Conservation (phyloP, 1,140 invertebrate genomes). For the Atopsyche davidsoni region DNA sequence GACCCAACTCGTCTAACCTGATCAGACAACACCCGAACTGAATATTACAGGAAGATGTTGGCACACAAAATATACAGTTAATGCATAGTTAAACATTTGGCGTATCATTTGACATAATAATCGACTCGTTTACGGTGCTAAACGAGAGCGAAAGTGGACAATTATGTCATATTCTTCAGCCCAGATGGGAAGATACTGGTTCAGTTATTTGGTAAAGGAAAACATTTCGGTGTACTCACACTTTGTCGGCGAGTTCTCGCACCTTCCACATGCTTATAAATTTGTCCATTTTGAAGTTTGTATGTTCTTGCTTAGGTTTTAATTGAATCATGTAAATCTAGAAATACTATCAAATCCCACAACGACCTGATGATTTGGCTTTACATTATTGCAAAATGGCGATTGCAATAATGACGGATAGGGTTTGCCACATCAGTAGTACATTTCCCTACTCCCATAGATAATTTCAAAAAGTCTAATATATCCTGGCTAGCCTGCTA, state of each 20-base stretch:
- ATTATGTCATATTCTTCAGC: constrained; percentile 28
- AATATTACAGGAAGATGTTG: too few relatives aligned
- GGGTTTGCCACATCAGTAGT: too few relatives aligned
- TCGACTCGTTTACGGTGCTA: constrained; percentile 10
- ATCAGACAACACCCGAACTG: too few relatives aligned
- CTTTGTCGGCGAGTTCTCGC: constrained; percentile 88
- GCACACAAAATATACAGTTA: too few relatives aligned
- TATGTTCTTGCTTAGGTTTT: constrained; percentile 11
- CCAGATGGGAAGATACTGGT: constrained; percentile 39
- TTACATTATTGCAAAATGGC: constrained; percentile 52
- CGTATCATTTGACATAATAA: too few relatives aligned
- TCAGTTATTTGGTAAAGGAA: constrained; percentile 26
- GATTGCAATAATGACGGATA: constrained; percentile 28
- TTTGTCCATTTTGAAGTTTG: constrained; percentile 50
- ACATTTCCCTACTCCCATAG: too few relatives aligned
- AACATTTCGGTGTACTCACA: constrained; percentile 67
- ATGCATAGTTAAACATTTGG: too few relatives aligned
- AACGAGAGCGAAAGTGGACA: constrained; percentile 24
- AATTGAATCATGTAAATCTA: constrained; percentile 16
- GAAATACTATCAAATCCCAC: constrained; percentile 39
- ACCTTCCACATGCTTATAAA: constrained; percentile 90
- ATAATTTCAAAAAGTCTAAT: too few relatives aligned
- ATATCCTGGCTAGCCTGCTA: too few relatives aligned
- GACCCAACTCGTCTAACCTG: too few relatives aligned
- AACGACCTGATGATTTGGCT: constrained; percentile 51